phyloP scores from a whole-genome alignment of 2,888 invertebrate species.

The Clusia tigrina region DNA sequence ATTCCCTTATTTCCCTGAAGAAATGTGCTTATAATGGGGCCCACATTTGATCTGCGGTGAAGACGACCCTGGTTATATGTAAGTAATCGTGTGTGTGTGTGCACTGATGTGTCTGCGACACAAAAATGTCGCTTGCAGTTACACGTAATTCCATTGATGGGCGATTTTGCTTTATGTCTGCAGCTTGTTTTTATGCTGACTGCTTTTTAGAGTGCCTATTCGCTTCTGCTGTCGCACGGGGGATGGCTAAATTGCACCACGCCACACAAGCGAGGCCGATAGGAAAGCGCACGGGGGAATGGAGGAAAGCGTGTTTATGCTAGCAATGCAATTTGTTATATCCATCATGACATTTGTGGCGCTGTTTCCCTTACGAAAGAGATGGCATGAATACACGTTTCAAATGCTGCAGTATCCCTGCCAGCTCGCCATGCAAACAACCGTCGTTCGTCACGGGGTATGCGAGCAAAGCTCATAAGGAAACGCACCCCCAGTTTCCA shows the following conservation, averaged over 20 bases:
- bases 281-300: background rate
- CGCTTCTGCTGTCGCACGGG: conserved; percentile 3
- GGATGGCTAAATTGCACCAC: background rate
- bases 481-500: background rate
- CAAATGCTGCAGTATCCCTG: background rate
- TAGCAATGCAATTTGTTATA: conserved; percentile 24
- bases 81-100: conserved; percentile 23
- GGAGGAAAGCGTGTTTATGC: background rate
- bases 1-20: no score
- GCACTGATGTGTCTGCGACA: conserved; percentile 48
- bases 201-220: no score
- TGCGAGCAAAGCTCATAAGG: background rate
- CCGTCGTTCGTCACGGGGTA: background rate
- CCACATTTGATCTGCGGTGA: no score
- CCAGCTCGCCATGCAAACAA: background rate
- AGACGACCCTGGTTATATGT: background rate
- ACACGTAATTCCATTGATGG: conserved; percentile 59
- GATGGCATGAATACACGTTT: background rate
- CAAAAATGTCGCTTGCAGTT: conserved; percentile 59
- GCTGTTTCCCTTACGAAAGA: background rate
- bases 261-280: no score
- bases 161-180: conserved; percentile 46
- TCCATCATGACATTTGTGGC: conserved; percentile 21
- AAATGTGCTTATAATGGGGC: no score
- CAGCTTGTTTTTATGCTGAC: background rate